These are phyloP conservation scores for Trididemnum clinides DNA, from an alignment of 23 tunicate species.

Conservation along the genomic window DNA sequence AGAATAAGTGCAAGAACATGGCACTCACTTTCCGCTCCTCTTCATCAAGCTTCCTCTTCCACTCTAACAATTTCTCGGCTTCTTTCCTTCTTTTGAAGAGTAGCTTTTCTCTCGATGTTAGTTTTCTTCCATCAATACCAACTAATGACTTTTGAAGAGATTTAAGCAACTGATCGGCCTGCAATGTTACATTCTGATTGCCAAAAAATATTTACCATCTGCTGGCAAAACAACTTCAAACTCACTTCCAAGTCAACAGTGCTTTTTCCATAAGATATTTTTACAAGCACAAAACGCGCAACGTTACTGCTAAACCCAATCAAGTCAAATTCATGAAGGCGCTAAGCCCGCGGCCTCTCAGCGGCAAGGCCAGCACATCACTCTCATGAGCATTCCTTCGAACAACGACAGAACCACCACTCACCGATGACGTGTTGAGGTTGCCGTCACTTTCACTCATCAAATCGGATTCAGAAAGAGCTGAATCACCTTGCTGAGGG, in stretches of 20 bases:
- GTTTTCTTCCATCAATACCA: slow-evolving; percentile 59
- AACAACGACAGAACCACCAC: too few species aligned
- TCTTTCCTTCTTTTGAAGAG: slow-evolving; percentile 69
- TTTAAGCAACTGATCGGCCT: slow-evolving; percentile 28
- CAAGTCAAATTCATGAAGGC: too few species aligned
- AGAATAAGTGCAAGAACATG: too few species aligned
- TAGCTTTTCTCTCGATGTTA: slow-evolving; percentile 70
- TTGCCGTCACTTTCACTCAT: slow-evolving; percentile 14
- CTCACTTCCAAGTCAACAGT: neutral
- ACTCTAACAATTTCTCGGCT: slow-evolving; percentile 78
- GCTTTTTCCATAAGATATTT: too few species aligned
- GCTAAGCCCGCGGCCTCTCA: too few species aligned
- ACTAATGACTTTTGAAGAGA: slow-evolving; percentile 17
- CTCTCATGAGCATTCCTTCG: too few species aligned
- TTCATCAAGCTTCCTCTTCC: slow-evolving; percentile 83
- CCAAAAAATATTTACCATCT: too few species aligned
- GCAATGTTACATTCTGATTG: too few species aligned
- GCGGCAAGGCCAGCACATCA: too few species aligned
- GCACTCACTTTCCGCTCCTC: slow-evolving; percentile 74
- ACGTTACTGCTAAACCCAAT: too few species aligned
- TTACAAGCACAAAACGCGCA: too few species aligned
- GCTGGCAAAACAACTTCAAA: neutral
- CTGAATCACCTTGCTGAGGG: neutral
- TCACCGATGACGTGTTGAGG: slow-evolving; percentile 18
- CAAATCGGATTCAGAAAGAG: neutral